Percentiles rank a stretch among this genome's conserved stretches.
phyloP scores from a whole-genome alignment of 2,888 invertebrate species.

The Linnaemya tessellans region DNA sequence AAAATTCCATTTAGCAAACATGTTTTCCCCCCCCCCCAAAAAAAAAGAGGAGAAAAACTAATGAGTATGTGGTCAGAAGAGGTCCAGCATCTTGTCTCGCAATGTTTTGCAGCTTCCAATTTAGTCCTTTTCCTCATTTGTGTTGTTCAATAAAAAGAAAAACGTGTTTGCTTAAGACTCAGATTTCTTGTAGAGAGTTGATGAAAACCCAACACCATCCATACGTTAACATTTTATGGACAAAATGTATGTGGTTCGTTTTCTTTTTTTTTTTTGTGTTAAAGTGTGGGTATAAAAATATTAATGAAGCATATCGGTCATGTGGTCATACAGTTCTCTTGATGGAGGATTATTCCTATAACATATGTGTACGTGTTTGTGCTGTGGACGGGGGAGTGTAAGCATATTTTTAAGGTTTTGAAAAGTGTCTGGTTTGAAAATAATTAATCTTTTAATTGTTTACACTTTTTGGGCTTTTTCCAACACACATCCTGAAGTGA shows the following conservation, averaged over 20 bases:
- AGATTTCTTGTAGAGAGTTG: conserved; percentile 17
- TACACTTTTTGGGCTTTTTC: conserved; percentile 15
- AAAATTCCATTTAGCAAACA: conserved; percentile 73
- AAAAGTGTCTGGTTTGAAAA: conserved; percentile 79
- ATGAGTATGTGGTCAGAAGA: conserved; percentile 72
- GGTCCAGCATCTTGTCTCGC: conserved; percentile 48
- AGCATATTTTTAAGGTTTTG: conserved; percentile 18
- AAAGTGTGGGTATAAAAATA: conserved; percentile 16
- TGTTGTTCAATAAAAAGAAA: conserved; percentile 41
- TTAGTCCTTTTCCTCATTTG: conserved; percentile 30
- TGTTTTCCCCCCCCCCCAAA: conserved; percentile 64
- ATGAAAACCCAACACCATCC: not conserved
- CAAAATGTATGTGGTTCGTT: conserved; percentile 39
- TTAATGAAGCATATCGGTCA: conserved; percentile 46
- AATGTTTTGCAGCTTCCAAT: not conserved
- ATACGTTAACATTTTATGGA: not conserved
- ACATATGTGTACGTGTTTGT: not conserved
- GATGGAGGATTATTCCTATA: conserved; percentile 17
- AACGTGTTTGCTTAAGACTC: not conserved
- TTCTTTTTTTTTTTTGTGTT: conserved; percentile 3
- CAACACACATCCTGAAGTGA: conserved; percentile 77
- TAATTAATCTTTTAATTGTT: conserved; percentile 79
- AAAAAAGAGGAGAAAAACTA: conserved; percentile 36
- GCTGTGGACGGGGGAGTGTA: not conserved
- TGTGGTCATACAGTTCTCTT: conserved; percentile 38